Evolutionary conservation across 2,113 vertebrate genomes (phyloP).

Genomic region (Cavia porcellus): DNA sequence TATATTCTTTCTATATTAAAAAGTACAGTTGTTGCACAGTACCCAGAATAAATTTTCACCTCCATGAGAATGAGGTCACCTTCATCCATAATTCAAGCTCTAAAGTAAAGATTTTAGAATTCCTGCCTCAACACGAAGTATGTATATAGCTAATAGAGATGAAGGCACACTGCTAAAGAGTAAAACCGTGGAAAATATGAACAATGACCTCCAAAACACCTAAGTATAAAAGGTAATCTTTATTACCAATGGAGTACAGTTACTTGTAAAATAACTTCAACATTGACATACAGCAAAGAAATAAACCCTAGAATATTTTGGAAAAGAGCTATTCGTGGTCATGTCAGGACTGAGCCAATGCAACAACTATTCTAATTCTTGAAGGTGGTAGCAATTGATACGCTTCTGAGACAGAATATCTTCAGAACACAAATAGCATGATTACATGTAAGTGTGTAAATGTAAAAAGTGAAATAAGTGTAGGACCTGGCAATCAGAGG

Average conservation of each 20-base stretch:
- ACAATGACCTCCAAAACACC: background rate
- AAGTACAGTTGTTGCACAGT: background rate
- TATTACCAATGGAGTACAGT: background rate
- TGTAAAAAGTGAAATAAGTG: background rate
- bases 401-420: conserved; percentile 37
- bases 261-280: background rate
- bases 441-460: background rate
- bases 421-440: conserved; percentile 24
- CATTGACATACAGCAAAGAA: conserved; percentile 4
- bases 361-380: background rate
- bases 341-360: background rate
- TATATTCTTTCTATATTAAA: background rate
- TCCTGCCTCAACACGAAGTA: background rate
- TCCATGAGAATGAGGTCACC: background rate
- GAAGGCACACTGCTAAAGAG: background rate
- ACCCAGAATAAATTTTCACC: background rate
- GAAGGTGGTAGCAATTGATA: background rate
- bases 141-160: background rate
- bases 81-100: background rate
- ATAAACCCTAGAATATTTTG: background rate
- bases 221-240: conserved; percentile 5
- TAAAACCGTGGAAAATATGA: background rate
- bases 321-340: background rate
- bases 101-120: background rate
- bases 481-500: background rate